Base-by-base conservation (phyloP, 2,113 vertebrate species). In the Procapra przewalskii region DNA sequence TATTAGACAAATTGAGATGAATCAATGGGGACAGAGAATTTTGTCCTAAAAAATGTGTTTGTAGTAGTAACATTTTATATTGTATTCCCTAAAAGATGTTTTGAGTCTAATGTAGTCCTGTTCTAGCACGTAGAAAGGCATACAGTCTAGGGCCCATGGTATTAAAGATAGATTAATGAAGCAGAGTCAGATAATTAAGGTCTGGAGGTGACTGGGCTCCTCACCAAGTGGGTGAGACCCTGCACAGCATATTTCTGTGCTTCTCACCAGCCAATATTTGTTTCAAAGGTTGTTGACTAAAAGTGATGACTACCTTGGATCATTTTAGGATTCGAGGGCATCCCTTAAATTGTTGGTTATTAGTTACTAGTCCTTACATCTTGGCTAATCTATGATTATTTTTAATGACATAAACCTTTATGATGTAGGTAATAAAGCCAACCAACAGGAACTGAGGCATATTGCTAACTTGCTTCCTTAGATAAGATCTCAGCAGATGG, bases 321-420 rank as follows among this genome's bases (percentile, higher is more conserved):
- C 40, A 85, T 88, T 96, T 95, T 96, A 94, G 90, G 88, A 82
- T 88, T 67, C 33, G 17, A 77, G 40, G 52, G 60, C 43, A 87
- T 92, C 25, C 54, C 36, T 55, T 36, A 96, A 94, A 91, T 40
- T 71, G 23, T 85, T 97, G 57, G 36, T 52, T 88, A 55, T 62
- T 88, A 88, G 36, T 48, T 84, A 60, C 85, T 91, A 92, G 79
- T 91, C 62, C 94, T 90, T 95, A 92, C 94, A 90, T 90, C 33
- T 84, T 88, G 60, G 31, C 62, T 89, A 57, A 83, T 79, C 55
- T 94, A 27, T 62, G 45, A 50, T 92, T 52, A 64, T 43, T 94
- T 95, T 64, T 85, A 88, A 81, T 92, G 21, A 88, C 4, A 25
- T 90, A 86, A 82, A 60, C 59, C 82, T 94, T 96, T 90, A 2